phyloP scores from a whole-genome alignment of 2,888 invertebrate genomes.

The Lithodes maja region DNA sequence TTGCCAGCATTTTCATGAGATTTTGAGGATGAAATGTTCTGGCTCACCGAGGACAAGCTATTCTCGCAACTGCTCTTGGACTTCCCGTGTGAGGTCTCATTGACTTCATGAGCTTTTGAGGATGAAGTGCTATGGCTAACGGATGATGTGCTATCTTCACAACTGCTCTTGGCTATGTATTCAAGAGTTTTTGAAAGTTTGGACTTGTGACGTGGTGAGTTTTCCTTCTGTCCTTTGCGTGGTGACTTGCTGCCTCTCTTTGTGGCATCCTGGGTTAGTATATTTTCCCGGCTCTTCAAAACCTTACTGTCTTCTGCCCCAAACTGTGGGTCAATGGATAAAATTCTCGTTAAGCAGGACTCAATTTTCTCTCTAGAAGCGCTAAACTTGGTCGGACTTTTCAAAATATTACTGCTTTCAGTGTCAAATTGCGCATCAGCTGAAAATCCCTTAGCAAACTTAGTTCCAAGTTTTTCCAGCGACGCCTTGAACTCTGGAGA shows the following conservation, averaged over 20 bases:
- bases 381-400: background rate
- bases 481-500: conserved; percentile 27
- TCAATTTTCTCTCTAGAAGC: background rate
- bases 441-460: conserved; percentile 6
- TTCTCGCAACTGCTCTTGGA: background rate
- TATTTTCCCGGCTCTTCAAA: conserved; percentile 21
- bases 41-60: background rate
- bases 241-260: background rate
- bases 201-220: conserved; percentile 25
- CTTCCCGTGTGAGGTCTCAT: background rate
- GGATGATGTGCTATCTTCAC: background rate
- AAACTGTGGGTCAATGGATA: background rate
- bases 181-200: conserved; percentile 1
- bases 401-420: background rate
- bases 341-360: background rate
- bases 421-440: background rate
- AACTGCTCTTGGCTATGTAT: background rate
- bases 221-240: conserved; percentile 19
- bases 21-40: too few species aligned
- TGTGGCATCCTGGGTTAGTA: background rate
- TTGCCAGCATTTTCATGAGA: too few species aligned
- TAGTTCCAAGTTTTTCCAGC: conserved; percentile 28
- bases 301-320: background rate
- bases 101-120: background rate
- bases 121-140: background rate